These are phyloP conservation scores for Rattus rattus DNA, from an alignment of 2,113 vertebrate species.

Conservation along the genomic window DNA sequence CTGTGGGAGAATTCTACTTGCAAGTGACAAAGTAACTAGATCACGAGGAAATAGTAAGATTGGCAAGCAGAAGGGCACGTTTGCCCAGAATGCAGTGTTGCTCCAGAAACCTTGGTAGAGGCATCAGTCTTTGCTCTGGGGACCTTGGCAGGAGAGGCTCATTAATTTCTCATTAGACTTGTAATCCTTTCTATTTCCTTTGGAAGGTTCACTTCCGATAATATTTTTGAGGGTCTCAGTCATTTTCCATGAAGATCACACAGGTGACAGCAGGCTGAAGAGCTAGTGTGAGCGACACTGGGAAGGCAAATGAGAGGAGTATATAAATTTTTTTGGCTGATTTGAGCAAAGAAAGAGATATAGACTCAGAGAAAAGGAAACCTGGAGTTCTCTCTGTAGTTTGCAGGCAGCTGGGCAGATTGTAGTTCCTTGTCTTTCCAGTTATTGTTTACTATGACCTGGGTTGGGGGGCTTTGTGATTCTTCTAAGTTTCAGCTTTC, in stretches of 20 bases:
- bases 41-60: neutral
- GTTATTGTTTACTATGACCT: neutral
- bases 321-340: neutral
- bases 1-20: neutral
- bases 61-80: neutral
- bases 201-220: neutral
- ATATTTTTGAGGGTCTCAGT: neutral
- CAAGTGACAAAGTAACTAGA: neutral
- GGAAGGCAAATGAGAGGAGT: neutral
- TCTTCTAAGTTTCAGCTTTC: neutral
- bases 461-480: neutral
- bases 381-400: neutral
- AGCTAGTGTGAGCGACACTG: neutral
- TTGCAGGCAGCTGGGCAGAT: neutral
- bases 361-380: neutral
- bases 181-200: slow-evolving; percentile 18
- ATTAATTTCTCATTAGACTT: neutral
- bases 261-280: neutral
- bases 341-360: neutral
- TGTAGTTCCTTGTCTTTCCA: neutral
- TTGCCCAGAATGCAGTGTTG: neutral
- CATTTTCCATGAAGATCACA: neutral
- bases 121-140: neutral
- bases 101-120: neutral
- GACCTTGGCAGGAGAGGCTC: neutral